Percentiles rank a stretch among this genome's conserved stretches.
Conservation (phyloP, 2,888 invertebrate species). For the Xestia sexstrigata region DNA sequence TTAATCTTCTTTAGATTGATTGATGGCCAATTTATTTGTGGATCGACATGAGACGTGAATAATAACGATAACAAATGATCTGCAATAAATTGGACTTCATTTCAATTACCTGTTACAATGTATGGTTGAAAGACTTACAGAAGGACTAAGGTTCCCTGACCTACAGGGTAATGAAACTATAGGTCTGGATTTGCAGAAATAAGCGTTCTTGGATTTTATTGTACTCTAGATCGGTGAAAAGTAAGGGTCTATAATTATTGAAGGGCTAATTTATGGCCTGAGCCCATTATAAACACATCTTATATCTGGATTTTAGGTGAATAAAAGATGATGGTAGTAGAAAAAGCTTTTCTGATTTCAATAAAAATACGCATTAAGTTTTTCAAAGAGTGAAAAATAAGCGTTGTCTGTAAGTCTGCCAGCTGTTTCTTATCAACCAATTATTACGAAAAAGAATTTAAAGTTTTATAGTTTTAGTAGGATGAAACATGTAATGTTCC, state of each 20-base stretch:
- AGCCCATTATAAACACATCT: no score
- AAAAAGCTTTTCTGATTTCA: neutral
- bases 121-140: neutral
- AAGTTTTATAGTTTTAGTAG: neutral
- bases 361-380: neutral
- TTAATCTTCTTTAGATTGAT: slow-evolving; percentile 35
- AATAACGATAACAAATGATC: slow-evolving; percentile 30
- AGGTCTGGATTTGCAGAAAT: neutral
- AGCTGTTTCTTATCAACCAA: neutral
- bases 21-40: neutral
- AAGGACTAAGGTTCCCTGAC: neutral
- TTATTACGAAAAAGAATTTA: neutral
- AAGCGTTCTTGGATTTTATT: neutral
- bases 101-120: neutral
- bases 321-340: neutral
- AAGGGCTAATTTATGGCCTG: neutral
- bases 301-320: neutral
- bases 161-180: neutral
- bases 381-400: neutral
- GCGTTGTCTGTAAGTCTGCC: no score
- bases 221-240: neutral
- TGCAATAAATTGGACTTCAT: slow-evolving; percentile 22
- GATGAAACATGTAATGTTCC: neutral
- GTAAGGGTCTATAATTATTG: neutral
- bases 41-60: slow-evolving; percentile 9